Conservation (phyloP, 2,113 vertebrate species). For the Sylvia atricapilla region DNA sequence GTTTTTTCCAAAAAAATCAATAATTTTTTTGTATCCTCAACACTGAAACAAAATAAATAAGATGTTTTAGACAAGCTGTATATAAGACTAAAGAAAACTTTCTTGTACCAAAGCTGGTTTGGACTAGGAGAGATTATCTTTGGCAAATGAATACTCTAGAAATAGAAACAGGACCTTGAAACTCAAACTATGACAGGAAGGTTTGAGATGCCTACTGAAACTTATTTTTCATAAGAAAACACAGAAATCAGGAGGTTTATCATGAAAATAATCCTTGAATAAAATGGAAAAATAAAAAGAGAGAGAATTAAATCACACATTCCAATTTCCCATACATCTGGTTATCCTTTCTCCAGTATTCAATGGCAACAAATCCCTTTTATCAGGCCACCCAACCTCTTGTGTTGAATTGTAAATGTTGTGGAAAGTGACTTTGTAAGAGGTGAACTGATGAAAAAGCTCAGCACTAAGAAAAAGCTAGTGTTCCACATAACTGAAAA, state of each 20-base stretch:
- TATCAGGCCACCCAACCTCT: background rate
- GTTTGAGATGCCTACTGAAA: background rate
- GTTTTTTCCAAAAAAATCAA: background rate
- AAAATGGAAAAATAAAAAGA: background rate
- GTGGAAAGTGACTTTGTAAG: background rate
- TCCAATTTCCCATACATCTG: background rate
- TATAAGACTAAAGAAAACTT: background rate
- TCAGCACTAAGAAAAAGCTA: background rate
- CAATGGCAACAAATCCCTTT: background rate
- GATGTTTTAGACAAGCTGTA: background rate
- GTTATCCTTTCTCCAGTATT: background rate
- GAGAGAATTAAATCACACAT: background rate
- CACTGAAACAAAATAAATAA: background rate
- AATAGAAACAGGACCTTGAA: background rate
- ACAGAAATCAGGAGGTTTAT: background rate
- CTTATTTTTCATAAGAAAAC: constrained; percentile 9
- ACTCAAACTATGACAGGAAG: background rate
- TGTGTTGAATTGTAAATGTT: background rate
- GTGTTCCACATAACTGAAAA: background rate
- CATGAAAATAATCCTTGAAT: background rate
- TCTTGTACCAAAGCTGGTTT: background rate
- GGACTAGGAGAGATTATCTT: background rate
- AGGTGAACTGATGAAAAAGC: background rate
- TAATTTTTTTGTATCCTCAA: background rate
- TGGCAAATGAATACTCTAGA: background rate